These are phyloP conservation scores for Syrista parreyssii DNA, from an alignment of 2,888 invertebrate species.

Conservation along the genomic window DNA sequence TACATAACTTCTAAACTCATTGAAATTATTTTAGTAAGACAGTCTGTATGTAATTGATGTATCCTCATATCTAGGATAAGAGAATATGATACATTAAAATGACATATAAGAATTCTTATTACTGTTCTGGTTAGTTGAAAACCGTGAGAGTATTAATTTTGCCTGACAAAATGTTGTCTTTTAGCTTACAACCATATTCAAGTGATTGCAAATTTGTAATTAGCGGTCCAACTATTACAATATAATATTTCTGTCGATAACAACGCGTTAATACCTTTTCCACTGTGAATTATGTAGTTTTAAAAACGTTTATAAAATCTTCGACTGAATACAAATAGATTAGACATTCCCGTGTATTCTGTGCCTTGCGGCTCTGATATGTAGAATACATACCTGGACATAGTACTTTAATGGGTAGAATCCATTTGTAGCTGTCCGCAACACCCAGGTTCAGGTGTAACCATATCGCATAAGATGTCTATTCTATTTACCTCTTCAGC, in stretches of 20 bases:
- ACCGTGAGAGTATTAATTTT: neutral
- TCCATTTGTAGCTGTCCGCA: no score
- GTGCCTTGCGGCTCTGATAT: no score
- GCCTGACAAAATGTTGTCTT: no score
- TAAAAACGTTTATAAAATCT: neutral
- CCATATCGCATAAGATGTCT: no score
- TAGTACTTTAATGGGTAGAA: no score
- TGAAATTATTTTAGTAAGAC: slow-evolving; percentile 3
- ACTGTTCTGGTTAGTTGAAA: neutral
- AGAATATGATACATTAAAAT: neutral
- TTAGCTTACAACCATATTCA: neutral
- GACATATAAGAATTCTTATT: neutral
- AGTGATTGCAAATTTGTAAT: neutral
- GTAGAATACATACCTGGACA: no score
- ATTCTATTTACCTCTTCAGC: no score
- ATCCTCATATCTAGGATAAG: neutral
- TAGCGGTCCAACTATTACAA: neutral
- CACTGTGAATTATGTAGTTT: neutral
- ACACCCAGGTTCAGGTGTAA: no score
- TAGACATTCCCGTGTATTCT: no score
- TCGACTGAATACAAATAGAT: no score
- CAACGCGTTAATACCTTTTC: neutral
- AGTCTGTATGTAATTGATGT: slow-evolving; percentile 1
- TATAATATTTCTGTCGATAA: neutral
- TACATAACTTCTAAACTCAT: slow-evolving; percentile 1